Base-by-base conservation (phyloP, 2,797 vertebrate genomes). In the Alectoris magna region DNA sequence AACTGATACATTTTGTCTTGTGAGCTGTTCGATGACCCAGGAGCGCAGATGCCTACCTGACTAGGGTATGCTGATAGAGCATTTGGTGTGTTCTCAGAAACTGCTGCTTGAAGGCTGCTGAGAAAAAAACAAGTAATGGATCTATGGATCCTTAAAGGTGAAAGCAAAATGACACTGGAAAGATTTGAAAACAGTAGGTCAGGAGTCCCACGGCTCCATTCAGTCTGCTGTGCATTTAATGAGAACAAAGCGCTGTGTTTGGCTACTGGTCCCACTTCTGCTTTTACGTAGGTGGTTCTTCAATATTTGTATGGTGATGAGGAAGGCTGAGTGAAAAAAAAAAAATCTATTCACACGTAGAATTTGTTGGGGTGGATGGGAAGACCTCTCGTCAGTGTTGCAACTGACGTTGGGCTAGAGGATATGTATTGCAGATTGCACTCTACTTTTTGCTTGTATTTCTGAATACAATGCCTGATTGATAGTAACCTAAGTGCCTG, bases 241-340 rank as follows among this genome's bases (percentile, higher is more conserved):
- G 29, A 87, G 16, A 63, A 31, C 31, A 60, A 73, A 12, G 6
- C 72, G 12, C 58, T 27, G 0, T 19, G 9, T 53, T 69, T 84
- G 46, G 4, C 4, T 84, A 51, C 63, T 75, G 27, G 17, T 76
- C 51, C 11, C 12, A 13, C 9, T 86, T 9, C 36, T 70, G 3
- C 21, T 60, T 87, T 36, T 56, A 59, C 2, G 6, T 26, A 43
- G 15, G 14, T 41, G 66, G 15, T 17, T 66, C 5, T 69, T 84
- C 10, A 22, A 23, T 9, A 29, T 63, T 82, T 82, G 6, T 0
- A 0, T 29, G 5, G 3, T 69, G 26, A 19, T 9, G 16, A 58
- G 11, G 17, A 43, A 10, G 38, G 6, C 43, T 81, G 41, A 14
- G 55, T 10, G 22, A 80, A 66, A 69, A 22, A 41, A 41, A 41